Evolutionary conservation across 2,113 vertebrate genomes (phyloP).

Genomic region (Dromas ardeola): DNA sequence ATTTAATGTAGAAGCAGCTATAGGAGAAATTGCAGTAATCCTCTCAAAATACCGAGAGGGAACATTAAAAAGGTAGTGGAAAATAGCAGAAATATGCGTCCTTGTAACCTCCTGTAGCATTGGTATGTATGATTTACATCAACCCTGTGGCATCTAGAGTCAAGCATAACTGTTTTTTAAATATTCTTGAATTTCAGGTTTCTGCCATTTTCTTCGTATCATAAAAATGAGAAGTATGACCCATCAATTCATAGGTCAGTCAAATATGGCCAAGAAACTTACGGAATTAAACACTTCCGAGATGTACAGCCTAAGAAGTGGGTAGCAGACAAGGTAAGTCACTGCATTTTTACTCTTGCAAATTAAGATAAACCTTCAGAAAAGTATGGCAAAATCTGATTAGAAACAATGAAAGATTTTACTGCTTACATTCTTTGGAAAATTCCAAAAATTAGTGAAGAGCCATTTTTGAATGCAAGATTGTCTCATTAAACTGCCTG

Average conservation of each 20-base stretch:
- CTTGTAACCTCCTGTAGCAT: background rate
- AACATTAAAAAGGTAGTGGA: background rate
- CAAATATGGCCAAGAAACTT: conserved; percentile 65
- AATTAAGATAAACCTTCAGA: background rate
- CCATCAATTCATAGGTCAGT: conserved; percentile 67
- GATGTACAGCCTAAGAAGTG: conserved; percentile 74
- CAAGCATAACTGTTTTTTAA: background rate
- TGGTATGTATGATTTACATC: background rate
- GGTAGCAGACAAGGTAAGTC: conserved; percentile 76
- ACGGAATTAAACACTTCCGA: conserved; percentile 74
- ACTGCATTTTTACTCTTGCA: background rate
- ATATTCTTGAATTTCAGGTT: conserved; percentile 77
- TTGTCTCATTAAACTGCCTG: background rate
- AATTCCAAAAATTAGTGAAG: background rate
- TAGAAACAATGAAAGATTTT: background rate
- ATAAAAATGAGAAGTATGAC: conserved; percentile 70
- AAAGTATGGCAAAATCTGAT: background rate
- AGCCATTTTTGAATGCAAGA: background rate
- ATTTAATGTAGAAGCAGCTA: background rate
- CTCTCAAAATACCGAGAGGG: background rate
- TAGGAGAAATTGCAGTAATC: background rate
- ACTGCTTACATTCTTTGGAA: background rate
- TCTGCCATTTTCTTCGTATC: conserved; percentile 75
- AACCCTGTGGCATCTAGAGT: background rate
- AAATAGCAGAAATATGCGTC: background rate